Base-by-base conservation (phyloP, 2,797 vertebrate species). In the Manis javanica region DNA sequence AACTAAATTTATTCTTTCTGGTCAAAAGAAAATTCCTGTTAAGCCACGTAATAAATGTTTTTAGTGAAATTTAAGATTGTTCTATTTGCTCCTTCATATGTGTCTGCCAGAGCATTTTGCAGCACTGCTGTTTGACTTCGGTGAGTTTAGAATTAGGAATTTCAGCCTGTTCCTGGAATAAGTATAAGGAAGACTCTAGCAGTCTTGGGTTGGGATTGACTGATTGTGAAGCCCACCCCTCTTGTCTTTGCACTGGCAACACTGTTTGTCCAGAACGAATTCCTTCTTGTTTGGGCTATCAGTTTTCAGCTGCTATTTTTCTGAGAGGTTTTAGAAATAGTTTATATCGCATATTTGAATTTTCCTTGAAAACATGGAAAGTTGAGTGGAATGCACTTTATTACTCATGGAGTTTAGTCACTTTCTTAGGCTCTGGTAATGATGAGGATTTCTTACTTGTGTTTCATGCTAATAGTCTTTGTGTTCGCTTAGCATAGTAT, bases 1-100 rank as follows among this genome's bases (percentile, higher is more conserved):
- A 92, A 77, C 39, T 75, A 72, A 82, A 82, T 86, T 87, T 94
- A 94, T 79, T 96, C 51, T 95, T 8, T 87, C 88, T 15, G 71
- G 68, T 92, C 39, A 59, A 21, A 31, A 95, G 89, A 92, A 92
- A 91, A 66, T 75, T 92, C n/a, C 29, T 81, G 0, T 93, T 90
- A n/a, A 19, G 13, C 29, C 57, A 59, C 23, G 0, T 89, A 79
- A 83, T 31, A 88, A 78, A 77, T 63, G 7, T 59, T 86, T 90
- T 78, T 68, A 55, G 24, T 93, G 51, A 74, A 91, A 51, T 94
- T 92, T 64, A 42, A 46, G 26, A 72, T 85, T 57, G 42, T 87
- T 55, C 69, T 55, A 14, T 71, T 91, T 85, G 55, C 3, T 94
- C 37, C 68, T 94, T 87, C n/a, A 23, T 63, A 10, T 46, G 29